Evolutionary conservation across 1,140 invertebrate genomes (phyloP).

Genomic region (Cheumatopsyche charites): DNA sequence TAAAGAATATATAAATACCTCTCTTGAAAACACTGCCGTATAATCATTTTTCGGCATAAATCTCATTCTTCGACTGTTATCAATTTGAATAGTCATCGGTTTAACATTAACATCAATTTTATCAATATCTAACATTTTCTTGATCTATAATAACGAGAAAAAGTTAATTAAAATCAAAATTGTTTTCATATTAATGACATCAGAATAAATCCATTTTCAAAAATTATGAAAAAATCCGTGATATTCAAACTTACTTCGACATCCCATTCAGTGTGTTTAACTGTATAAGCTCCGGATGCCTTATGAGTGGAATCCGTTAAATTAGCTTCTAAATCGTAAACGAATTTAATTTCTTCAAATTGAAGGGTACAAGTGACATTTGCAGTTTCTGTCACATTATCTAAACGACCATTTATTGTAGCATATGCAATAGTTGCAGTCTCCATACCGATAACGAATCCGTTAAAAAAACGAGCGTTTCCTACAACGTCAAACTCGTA

Average conservation of each 20-base stretch:
- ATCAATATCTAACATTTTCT: background rate
- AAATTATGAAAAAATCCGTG: background rate
- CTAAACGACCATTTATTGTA: background rate
- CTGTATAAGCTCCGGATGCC: slow-evolving; percentile 6
- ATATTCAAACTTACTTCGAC: background rate
- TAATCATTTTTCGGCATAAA: slow-evolving; percentile 29
- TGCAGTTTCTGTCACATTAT: background rate
- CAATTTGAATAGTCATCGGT: background rate
- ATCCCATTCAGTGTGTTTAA: slow-evolving; percentile 9
- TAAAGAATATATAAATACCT: slow-evolving; percentile 4
- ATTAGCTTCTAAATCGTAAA: slow-evolving; percentile 15
- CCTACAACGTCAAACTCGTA: slow-evolving; percentile 21
- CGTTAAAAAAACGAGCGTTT: background rate
- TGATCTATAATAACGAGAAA: background rate
- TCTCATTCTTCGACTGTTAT: background rate
- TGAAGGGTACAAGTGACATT: background rate
- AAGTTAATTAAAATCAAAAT: too few relatives aligned
- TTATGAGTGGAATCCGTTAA: background rate
- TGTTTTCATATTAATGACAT: too few relatives aligned
- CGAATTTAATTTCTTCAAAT: slow-evolving; percentile 8
- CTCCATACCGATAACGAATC: slow-evolving; percentile 11
- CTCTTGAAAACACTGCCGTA: slow-evolving; percentile 21
- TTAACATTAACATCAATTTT: background rate
- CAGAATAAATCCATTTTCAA: too few relatives aligned
- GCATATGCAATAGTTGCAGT: background rate